Evolutionary conservation across 2,888 invertebrate genomes (phyloP), one percentile per base, ranked within the genome.

Genomic region (Miltochrista miniata): DNA sequence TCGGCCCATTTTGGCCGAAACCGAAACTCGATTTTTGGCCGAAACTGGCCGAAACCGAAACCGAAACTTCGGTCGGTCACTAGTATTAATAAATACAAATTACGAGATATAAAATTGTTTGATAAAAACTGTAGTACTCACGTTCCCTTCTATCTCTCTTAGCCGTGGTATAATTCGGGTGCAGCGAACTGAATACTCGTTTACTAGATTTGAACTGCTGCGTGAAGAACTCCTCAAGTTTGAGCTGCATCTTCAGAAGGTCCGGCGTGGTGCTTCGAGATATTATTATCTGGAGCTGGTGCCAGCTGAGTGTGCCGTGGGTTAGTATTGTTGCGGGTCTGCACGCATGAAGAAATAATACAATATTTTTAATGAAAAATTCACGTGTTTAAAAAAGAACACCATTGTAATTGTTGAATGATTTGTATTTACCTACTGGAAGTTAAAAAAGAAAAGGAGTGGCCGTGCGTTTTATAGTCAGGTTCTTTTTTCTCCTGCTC

Each of bases 151-250:
- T 71, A 31, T 81, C 77, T 40, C 81, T 56, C 36, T 68, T 65
- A 0, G 75, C 64, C 14, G 74, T 74, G 5, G 74, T 70, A 55
- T 89, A 89, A 47, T 81, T 85, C 1, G 87, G 85, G 44, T 85
- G 89, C 48, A 93, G 83, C 35, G 94, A 95, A 56, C 96, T 96
- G 79, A 98, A 97, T 4, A 98, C 98, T 1, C 98, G 93, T 81
- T 97, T 98, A 79, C 98, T 97, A 65, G 97, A 98, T 82, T 98
- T 98, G 81, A 99, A 98, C 91, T 99, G 99, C 83, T 98, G 98
- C 57, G 97, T 96, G 90, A 99, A 99, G 92, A 99, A 99, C 87
- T 99, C 98, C 72, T 98, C 98, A 33, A 99, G 93, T 79, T 99
- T 99, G 61, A 96, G 96, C 81, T 96, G 98, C 96, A 99, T 99